Conservation (phyloP, 2,888 invertebrate species). For the Pachycephus smyrnensis region DNA sequence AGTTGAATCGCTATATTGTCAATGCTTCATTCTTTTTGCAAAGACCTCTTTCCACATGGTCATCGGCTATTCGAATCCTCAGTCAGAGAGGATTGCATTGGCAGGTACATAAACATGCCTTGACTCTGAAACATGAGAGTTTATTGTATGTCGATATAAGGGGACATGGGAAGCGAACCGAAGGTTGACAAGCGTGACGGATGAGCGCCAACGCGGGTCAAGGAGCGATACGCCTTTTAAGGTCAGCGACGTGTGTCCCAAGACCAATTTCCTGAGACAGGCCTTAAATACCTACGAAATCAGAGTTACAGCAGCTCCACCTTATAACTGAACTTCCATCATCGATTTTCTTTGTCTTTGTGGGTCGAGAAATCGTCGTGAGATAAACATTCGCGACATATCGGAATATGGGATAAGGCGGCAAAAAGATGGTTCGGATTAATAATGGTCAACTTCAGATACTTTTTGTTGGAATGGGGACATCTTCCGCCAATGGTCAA, state of each 20-base stretch:
- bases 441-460: not conserved
- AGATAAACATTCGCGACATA: too few relatives aligned
- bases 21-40: not conserved
- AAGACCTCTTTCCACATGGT: slow-evolving; percentile 1
- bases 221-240: slow-evolving; percentile 21
- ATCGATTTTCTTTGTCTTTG: not conserved
- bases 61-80: not conserved
- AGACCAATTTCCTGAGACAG: slow-evolving; percentile 13
- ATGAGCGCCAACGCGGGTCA: slow-evolving; percentile 22
- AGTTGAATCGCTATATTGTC: not conserved
- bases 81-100: slow-evolving; percentile 11
- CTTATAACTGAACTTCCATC: not conserved
- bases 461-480: not conserved
- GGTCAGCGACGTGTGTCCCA: slow-evolving; percentile 25
- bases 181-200: slow-evolving; percentile 23
- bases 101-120: slow-evolving; percentile 6
- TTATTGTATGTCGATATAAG: slow-evolving; percentile 10
- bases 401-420: too few relatives aligned
- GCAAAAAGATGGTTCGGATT: not conserved
- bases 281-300: slow-evolving; percentile 1
- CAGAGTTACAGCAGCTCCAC: not conserved
- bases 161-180: slow-evolving; percentile 36
- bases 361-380: too few relatives aligned
- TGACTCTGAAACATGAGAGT: slow-evolving; percentile 2
- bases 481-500: not conserved